Percentiles rank a stretch among this genome's conserved stretches.
These are phyloP conservation scores for Cecropterus lyciades DNA, from an alignment of 1,140 invertebrate species.

Conservation along the genomic window DNA sequence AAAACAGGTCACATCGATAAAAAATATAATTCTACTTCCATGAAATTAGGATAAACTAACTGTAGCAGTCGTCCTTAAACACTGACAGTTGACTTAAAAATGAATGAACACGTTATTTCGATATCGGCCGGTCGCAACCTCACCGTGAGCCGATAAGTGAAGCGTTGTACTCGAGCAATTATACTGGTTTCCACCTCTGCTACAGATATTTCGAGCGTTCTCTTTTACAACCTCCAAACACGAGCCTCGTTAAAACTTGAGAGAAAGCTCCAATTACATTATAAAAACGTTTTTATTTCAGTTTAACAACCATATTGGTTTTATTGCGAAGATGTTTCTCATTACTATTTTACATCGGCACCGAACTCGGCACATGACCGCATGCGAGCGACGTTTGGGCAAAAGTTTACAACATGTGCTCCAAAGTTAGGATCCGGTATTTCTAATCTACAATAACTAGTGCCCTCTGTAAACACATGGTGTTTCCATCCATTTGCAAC, in stretches of 20 bases:
- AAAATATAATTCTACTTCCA: too few relatives aligned
- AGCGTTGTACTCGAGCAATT: slow-evolving; percentile 36
- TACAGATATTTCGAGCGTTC: slow-evolving; percentile 24
- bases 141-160: slow-evolving; percentile 19
- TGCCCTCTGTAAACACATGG: slow-evolving; percentile 77
- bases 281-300: slow-evolving; percentile 41
- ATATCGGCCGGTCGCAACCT: slow-evolving; percentile 3
- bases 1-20: too few relatives aligned
- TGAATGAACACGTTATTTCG: slow-evolving; percentile 29
- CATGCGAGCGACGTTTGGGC: slow-evolving; percentile 26
- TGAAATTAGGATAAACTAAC: not conserved
- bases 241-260: slow-evolving; percentile 42
- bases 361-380: slow-evolving; percentile 12
- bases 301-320: slow-evolving; percentile 43
- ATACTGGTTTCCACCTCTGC: slow-evolving; percentile 32
- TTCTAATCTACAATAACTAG: slow-evolving; percentile 66
- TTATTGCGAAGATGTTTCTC: slow-evolving; percentile 28
- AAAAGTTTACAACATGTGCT: slow-evolving; percentile 71
- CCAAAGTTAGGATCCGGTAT: slow-evolving; percentile 54
- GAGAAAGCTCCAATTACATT: slow-evolving; percentile 42
- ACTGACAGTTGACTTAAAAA: slow-evolving; percentile 31
- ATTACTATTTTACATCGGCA: slow-evolving; percentile 14
- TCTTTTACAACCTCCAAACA: slow-evolving; percentile 43
- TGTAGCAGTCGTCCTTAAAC: slow-evolving; percentile 9
- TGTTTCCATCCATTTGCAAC: slow-evolving; percentile 47